Evolutionary conservation across 2,888 invertebrate species (phyloP).

Genomic region (Xanthia togata): DNA sequence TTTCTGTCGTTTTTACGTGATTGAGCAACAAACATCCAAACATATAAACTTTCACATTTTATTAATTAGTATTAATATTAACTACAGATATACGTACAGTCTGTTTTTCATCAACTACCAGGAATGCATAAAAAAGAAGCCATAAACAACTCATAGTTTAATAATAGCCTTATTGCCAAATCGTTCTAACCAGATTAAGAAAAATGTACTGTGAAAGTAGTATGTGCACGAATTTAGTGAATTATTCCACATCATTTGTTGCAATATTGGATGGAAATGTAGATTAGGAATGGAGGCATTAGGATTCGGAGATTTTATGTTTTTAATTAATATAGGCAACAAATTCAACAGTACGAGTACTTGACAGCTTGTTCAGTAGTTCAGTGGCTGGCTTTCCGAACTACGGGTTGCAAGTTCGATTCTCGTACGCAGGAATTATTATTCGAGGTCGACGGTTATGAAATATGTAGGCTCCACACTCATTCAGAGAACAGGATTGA

Average conservation of each 20-base stretch:
- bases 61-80: neutral
- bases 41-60: neutral
- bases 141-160: neutral
- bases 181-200: constrained; percentile 70
- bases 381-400: neutral
- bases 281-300: neutral
- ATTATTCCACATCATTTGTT: constrained; percentile 54
- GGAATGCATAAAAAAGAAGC: neutral
- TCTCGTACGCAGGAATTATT: neutral
- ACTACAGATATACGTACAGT: neutral
- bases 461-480: neutral
- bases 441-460: neutral
- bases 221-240: constrained; percentile 44
- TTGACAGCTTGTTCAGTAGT: neutral
- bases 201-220: constrained; percentile 70
- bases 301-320: neutral
- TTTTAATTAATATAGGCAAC: neutral
- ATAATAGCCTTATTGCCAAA: neutral
- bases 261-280: constrained; percentile 30
- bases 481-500: too few species aligned
- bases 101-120: neutral
- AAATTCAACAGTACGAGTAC: neutral
- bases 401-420: neutral
- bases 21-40: neutral
- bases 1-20: neutral